These are phyloP conservation scores for Cyprinella venusta DNA, from an alignment of 2,797 vertebrate genomes.

Conservation along the genomic window DNA sequence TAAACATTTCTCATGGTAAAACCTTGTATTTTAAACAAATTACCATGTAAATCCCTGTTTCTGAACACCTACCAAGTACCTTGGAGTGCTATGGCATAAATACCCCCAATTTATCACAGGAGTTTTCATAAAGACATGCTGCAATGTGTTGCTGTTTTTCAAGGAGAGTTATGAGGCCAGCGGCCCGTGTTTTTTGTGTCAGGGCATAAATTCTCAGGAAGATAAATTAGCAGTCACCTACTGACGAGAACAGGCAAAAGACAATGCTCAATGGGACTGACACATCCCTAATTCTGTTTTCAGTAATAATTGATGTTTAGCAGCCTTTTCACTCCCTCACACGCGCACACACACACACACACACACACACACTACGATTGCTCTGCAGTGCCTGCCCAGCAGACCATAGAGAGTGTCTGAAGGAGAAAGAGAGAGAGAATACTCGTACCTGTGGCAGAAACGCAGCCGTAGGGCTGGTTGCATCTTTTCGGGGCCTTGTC, in stretches of 20 bases:
- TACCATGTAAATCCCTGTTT: neutral
- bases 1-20: neutral
- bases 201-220: slow-evolving; percentile 3
- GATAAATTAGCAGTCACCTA: slow-evolving; percentile 4
- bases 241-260: slow-evolving; percentile 4
- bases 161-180: slow-evolving; percentile 15
- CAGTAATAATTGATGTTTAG: neutral
- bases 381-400: slow-evolving; percentile 41
- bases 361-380: neutral
- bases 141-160: slow-evolving; percentile 29
- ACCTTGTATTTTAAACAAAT: neutral
- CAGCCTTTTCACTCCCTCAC: slow-evolving; percentile 14
- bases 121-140: slow-evolving; percentile 18
- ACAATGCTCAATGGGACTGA: neutral
- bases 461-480: slow-evolving; percentile 56
- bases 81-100: neutral
- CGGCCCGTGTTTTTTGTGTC: neutral
- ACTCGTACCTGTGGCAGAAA: slow-evolving; percentile 58
- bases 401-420: slow-evolving; percentile 9
- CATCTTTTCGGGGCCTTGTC: slow-evolving; percentile 17
- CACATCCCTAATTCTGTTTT: neutral
- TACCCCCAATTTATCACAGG: neutral
- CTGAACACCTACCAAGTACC: slow-evolving; percentile 10
- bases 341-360: slow-evolving; percentile 34
- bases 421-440: neutral